These are phyloP conservation scores for Desmophyllum pertusum DNA, from an alignment of 92 coral and sea anemone species.

Conservation along the genomic window DNA sequence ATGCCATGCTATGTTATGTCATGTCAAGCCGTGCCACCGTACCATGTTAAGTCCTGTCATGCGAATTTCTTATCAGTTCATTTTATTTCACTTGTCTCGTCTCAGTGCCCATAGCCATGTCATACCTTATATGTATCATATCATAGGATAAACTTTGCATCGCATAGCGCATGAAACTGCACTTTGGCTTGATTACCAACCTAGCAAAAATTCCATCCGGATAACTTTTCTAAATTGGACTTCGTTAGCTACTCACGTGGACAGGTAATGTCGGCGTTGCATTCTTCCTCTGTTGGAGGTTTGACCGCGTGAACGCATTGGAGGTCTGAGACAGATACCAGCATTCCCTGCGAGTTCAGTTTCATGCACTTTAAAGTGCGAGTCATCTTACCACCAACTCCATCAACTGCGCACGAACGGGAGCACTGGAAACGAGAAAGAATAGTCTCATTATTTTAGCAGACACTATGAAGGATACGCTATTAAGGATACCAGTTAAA, in stretches of 20 bases:
- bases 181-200: not conserved
- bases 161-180: not conserved
- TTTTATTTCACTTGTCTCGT: too few relatives aligned
- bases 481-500: too few relatives aligned
- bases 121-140: too few relatives aligned
- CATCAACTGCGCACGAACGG: slow-evolving; percentile 73
- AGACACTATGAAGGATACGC: too few relatives aligned
- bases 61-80: too few relatives aligned
- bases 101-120: too few relatives aligned
- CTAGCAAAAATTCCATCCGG: not conserved
- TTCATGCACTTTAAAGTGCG: slow-evolving; percentile 69
- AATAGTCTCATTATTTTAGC: not conserved
- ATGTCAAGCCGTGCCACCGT: too few relatives aligned
- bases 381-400: slow-evolving; percentile 67
- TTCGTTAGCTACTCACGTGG: slow-evolving; percentile 49
- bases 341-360: slow-evolving; percentile 64
- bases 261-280: slow-evolving; percentile 71
- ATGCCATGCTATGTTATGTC: not conserved
- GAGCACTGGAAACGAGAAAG: slow-evolving; percentile 66
- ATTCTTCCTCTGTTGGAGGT: slow-evolving; percentile 61
- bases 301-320: slow-evolving; percentile 70
- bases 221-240: too few relatives aligned
- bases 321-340: slow-evolving; percentile 52
- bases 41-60: too few relatives aligned
- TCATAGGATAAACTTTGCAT: not conserved